Base-by-base conservation (phyloP, 2,113 vertebrate genomes). In the Archilochus colubris region DNA sequence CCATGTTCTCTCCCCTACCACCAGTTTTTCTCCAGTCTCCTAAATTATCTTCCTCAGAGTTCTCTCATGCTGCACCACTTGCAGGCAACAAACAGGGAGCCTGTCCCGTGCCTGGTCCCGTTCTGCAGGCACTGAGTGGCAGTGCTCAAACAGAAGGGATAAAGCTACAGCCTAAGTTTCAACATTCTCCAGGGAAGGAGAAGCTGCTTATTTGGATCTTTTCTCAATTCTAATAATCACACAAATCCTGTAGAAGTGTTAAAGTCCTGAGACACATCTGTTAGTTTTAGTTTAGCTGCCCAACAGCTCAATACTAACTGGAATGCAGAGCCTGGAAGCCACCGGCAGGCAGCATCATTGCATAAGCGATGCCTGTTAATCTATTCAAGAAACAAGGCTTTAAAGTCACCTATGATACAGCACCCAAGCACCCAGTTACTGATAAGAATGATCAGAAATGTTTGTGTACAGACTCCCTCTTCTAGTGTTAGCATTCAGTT, bases 261-360 rank as follows among this genome's bases (percentile, higher is more conserved):
- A 25, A 0, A 63, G 48, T 38, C 14, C 69, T 70, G 38, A 58
- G 20, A 86, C 4, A 8, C 7, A 62, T 38, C 24, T 63, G 31
- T 31, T 55, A 4, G 51, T 75, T 78, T 86, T 11, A 63, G 6
- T 59, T 77, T 11, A 77, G 48, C 13, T 64, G 53, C 55, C 28
- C 53, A 75, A 63, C 10, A 89, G n/a, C 66, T 91, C 38, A 61
- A 21, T 46, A 78, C 12, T 43, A 28, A 66, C 48, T 67, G 58
- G 44, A 82, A 87, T 68, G 84, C 50, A 85, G 59, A 59, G 38
- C 6, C 50, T 30, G 58, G 27, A 74, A 91, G 25, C 22, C 30
- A 82, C 85, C 79, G 85, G 67, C 13, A 95, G 82, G 82, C 9
- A 91, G 88, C 91, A 91, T 36, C 67, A 28, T 1, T 64, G 57